Evolutionary conservation across 2,888 invertebrate species (phyloP).

Genomic region (Capitulum mitella): DNA sequence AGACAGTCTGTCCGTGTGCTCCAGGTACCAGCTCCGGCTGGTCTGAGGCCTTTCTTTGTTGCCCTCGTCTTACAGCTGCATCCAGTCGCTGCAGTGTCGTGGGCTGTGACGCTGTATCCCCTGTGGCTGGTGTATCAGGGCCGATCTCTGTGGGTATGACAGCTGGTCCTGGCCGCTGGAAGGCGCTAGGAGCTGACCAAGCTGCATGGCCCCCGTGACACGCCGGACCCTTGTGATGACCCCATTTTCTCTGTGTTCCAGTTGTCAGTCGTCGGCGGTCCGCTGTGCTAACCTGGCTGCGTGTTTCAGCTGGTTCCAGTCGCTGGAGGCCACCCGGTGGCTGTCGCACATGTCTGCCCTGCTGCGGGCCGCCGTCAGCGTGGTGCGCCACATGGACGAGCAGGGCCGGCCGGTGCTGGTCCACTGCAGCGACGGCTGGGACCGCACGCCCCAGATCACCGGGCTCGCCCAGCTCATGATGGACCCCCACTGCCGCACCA

Average conservation of each 20-base stretch:
- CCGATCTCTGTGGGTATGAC: no score
- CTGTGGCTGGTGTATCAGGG: no score
- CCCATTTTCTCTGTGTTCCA: no score
- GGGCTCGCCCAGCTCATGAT: conserved; percentile 84
- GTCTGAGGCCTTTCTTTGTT: neutral
- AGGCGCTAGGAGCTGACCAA: no score
- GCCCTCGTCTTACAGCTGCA: no score
- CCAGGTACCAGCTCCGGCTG: no score
- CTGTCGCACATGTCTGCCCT: conserved; percentile 79
- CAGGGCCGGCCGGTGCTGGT: conserved; percentile 85
- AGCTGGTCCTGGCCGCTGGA: no score
- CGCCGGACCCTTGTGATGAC: no score
- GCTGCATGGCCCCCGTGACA: no score
- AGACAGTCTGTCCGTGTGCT: no score
- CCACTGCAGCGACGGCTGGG: conserved; percentile 99
- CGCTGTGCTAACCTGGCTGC: neutral
- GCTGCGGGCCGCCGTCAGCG: conserved; percentile 68
- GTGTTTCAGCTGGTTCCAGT: conserved; percentile 65
- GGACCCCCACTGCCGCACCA: conserved; percentile 89
- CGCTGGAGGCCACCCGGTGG: conserved; percentile 85
- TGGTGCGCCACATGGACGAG: conserved; percentile 69
- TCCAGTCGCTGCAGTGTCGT: neutral
- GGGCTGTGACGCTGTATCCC: no score
- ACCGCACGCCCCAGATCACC: conserved; percentile 93
- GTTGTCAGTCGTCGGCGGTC: no score